A percentile compares a stretch with the other conserved stretches of the same genome.
Evolutionary conservation across 2,888 invertebrate genomes (phyloP).

Genomic region (Drosophila longiperda): DNA sequence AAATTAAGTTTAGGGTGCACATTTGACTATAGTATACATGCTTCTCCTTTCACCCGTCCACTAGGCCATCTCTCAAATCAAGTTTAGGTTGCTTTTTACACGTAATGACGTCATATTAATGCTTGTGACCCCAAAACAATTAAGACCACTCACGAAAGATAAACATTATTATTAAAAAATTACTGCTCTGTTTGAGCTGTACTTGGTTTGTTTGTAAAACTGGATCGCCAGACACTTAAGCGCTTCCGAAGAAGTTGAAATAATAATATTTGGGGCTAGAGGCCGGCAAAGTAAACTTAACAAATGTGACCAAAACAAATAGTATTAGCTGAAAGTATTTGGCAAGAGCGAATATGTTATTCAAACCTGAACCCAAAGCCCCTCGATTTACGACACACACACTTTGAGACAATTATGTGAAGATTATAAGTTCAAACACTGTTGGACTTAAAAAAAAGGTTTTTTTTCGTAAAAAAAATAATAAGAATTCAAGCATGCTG

Average conservation of each 20-base stretch:
- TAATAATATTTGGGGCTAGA: constrained; percentile 33
- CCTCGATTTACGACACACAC: constrained; percentile 52
- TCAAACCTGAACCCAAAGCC: constrained; percentile 37
- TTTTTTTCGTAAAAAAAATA: not conserved
- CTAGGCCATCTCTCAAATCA: constrained; percentile 40
- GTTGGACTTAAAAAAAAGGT: not conserved
- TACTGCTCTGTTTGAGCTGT: constrained; percentile 42
- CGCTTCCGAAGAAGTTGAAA: constrained; percentile 68
- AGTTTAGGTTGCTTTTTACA: constrained; percentile 7
- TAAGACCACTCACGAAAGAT: constrained; percentile 48
- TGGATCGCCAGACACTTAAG: constrained; percentile 54
- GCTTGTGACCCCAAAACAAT: constrained; percentile 75
- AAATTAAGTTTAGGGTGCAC: not conserved
- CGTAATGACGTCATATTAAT: constrained; percentile 58
- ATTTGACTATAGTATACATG: constrained; percentile 9
- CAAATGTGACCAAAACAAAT: constrained; percentile 10
- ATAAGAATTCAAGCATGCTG: constrained; percentile 1
- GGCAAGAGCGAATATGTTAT: constrained; percentile 33
- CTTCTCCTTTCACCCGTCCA: constrained; percentile 37
- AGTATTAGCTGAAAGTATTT: constrained; percentile 31
- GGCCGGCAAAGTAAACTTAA: constrained; percentile 33
- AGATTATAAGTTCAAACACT: constrained; percentile 36
- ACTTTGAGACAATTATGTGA: constrained; percentile 25
- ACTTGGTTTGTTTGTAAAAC: constrained; percentile 44
- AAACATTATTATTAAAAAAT: constrained; percentile 49